phyloP scores from a whole-genome alignment of 2,888 invertebrate genomes.

The Caenorhabditis sp. region DNA sequence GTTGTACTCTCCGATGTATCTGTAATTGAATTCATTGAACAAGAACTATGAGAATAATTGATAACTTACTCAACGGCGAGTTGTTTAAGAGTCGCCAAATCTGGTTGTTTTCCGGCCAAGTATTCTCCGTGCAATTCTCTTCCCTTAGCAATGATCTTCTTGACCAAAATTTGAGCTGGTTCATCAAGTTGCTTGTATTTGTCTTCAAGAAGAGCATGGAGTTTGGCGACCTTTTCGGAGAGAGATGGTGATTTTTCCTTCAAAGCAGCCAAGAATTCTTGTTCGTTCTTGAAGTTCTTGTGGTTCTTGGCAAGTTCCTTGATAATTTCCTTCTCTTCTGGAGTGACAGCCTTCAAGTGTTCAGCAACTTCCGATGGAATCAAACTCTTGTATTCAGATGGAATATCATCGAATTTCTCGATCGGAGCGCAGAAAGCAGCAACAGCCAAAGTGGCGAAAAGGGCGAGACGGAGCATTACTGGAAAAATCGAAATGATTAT shows the following conservation, averaged over 20 bases:
- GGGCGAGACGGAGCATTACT: conserved; percentile 42
- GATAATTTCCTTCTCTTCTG: conserved; percentile 62
- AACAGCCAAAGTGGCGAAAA: conserved; percentile 46
- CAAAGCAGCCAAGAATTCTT: conserved; percentile 61
- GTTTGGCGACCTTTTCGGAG: conserved; percentile 61
- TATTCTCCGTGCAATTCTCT: conserved; percentile 60
- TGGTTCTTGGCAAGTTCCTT: conserved; percentile 64
- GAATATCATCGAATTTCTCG: conserved; percentile 61
- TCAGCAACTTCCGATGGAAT: conserved; percentile 67
- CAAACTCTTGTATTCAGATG: conserved; percentile 63
- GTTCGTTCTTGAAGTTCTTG: conserved; percentile 54
- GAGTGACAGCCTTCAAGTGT: conserved; percentile 65
- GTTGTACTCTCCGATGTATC: conserved; percentile 55
- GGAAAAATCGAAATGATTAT: conserved; percentile 8
- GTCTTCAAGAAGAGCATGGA: conserved; percentile 56
- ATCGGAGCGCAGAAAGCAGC: conserved; percentile 51
- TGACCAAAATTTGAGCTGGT: conserved; percentile 66
- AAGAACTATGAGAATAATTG: not conserved
- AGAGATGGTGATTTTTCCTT: conserved; percentile 65
- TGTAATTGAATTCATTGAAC: conserved; percentile 8
- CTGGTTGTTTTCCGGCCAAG: conserved; percentile 62
- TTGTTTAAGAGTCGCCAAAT: conserved; percentile 56
- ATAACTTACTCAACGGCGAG: conserved; percentile 37
- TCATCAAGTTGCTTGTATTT: conserved; percentile 58
- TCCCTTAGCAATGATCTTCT: conserved; percentile 58